Conservation (phyloP, 1,140 invertebrate genomes). For the Cephus cinctus region DNA sequence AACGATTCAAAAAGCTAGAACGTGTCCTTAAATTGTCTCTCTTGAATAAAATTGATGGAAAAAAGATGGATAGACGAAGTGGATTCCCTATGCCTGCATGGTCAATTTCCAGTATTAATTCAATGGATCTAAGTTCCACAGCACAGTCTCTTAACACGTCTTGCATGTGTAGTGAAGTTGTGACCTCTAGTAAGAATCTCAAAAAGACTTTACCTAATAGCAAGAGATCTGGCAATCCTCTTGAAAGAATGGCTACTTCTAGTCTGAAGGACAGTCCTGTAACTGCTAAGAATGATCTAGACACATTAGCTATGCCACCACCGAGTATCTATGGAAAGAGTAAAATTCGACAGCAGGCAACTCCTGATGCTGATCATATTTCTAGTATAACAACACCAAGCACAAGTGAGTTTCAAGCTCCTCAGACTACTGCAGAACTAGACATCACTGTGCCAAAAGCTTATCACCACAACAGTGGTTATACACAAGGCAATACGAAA, state of each 20-base stretch:
- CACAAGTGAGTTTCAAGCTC: background rate
- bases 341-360: no score
- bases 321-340: conserved; percentile 12
- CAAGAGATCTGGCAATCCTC: background rate
- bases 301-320: conserved; percentile 33
- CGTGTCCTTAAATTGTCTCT: conserved; percentile 21
- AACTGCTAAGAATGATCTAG: conserved; percentile 2
- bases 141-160: conserved; percentile 11
- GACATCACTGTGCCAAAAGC: background rate
- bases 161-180: conserved; percentile 27
- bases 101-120: conserved; percentile 32
- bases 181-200: conserved; percentile 33
- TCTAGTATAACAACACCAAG: background rate
- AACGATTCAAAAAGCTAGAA: conserved; percentile 29
- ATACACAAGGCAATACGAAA: background rate
- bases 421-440: background rate
- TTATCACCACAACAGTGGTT: background rate
- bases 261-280: conserved; percentile 22
- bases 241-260: conserved; percentile 24
- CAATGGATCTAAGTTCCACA: conserved; percentile 12
- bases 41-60: conserved; percentile 12
- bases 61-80: background rate
- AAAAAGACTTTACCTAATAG: conserved; percentile 17
- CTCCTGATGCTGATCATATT: background rate
- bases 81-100: background rate